phyloP scores from a whole-genome alignment of 2,797 vertebrate genomes.

The Syngnathus rostellatus region DNA sequence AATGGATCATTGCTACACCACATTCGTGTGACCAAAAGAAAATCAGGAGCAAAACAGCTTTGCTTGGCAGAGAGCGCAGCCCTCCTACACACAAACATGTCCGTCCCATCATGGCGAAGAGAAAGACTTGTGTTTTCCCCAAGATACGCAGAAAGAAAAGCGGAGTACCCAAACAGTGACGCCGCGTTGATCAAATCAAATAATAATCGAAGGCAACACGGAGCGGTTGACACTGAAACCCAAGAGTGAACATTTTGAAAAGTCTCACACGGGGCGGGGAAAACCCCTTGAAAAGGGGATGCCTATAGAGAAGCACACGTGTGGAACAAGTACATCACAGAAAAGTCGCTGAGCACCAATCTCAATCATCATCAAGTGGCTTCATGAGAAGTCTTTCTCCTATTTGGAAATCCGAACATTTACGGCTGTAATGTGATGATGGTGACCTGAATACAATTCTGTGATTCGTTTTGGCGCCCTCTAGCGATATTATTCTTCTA shows the following conservation, averaged over 20 bases:
- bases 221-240: background rate
- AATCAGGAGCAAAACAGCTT: constrained; percentile 70
- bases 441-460: background rate
- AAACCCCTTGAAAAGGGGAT: background rate
- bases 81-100: constrained; percentile 78
- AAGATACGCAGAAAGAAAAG: constrained; percentile 48
- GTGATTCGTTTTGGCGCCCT: background rate
- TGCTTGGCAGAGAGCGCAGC: constrained; percentile 70
- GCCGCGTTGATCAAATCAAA: no score
- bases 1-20: constrained; percentile 28
- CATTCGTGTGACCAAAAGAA: constrained; percentile 46
- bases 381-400: background rate
- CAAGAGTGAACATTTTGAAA: background rate
- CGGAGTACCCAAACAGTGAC: constrained; percentile 40
- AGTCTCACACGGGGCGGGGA: background rate
- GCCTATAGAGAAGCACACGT: background rate
- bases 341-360: background rate
- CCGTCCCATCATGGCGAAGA: constrained; percentile 70
- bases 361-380: background rate
- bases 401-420: background rate
- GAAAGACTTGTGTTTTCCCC: constrained; percentile 66
- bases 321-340: background rate
- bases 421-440: background rate
- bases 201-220: background rate
- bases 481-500: background rate